Evolutionary conservation across 2,888 invertebrate genomes (phyloP).

Genomic region (Ormia ochracea): DNA sequence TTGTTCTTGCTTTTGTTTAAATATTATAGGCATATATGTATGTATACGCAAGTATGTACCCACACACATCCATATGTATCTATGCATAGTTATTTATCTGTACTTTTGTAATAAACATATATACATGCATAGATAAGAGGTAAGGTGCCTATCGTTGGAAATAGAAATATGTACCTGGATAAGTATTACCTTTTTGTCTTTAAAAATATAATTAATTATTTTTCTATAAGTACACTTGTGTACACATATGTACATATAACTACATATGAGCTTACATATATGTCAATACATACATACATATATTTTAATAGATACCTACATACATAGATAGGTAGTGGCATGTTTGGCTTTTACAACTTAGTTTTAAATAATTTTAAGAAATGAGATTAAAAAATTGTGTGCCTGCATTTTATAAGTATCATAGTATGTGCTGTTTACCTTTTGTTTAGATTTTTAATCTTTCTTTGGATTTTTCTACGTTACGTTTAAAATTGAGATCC

Average conservation of each 20-base stretch:
- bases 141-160: too few relatives aligned
- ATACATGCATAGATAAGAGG: background rate
- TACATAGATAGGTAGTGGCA: background rate
- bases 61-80: background rate
- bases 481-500: slow-evolving; percentile 50
- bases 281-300: background rate
- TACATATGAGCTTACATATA: background rate
- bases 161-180: too few relatives aligned
- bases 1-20: slow-evolving; percentile 54
- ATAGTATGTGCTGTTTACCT: slow-evolving; percentile 49
- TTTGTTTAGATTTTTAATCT: slow-evolving; percentile 31
- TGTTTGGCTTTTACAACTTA: background rate
- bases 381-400: too few relatives aligned
- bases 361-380: slow-evolving; percentile 24
- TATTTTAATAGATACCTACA: background rate
- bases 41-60: too few relatives aligned
- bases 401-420: too few relatives aligned
- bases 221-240: background rate
- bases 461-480: slow-evolving; percentile 45
- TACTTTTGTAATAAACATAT: background rate
- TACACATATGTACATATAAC: background rate
- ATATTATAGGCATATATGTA: slow-evolving; percentile 36
- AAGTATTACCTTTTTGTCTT: too few relatives aligned
- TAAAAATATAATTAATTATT: too few relatives aligned
- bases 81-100: background rate